phyloP scores from a whole-genome alignment of 2,888 invertebrate species.

The Pandemis corylana region DNA sequence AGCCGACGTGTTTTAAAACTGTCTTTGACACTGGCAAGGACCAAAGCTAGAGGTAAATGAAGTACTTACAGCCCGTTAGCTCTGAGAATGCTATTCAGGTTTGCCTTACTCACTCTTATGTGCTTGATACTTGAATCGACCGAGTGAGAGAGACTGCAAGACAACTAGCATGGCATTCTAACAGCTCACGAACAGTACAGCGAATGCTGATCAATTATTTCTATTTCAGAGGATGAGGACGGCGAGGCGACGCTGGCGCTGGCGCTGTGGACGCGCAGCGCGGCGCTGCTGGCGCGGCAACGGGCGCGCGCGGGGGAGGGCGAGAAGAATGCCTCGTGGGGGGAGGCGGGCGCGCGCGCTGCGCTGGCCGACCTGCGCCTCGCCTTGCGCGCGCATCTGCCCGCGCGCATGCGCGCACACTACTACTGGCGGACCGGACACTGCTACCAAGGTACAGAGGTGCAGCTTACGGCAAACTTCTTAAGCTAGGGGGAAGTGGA shows the following conservation, averaged over 20 bases:
- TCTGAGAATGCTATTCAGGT: too few relatives aligned
- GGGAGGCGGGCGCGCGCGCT: constrained; percentile 76
- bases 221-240: constrained; percentile 82
- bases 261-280: constrained; percentile 88
- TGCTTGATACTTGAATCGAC: too few relatives aligned
- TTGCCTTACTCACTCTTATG: too few relatives aligned
- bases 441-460: constrained; percentile 83
- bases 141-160: too few relatives aligned
- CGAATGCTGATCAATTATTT: constrained; percentile 20
- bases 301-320: constrained; percentile 66
- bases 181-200: too few relatives aligned
- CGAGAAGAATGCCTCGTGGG: constrained; percentile 63
- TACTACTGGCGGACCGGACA: constrained; percentile 89
- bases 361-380: constrained; percentile 89
- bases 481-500: too few relatives aligned
- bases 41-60: too few relatives aligned
- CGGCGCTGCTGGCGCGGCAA: constrained; percentile 84
- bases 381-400: constrained; percentile 86
- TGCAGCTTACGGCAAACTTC: too few relatives aligned
- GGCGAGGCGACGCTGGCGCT: constrained; percentile 83
- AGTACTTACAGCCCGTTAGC: too few relatives aligned
- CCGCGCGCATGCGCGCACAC: constrained; percentile 86
- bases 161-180: too few relatives aligned
- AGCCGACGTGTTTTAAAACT: too few relatives aligned
- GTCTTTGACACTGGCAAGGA: too few relatives aligned